Conservation (phyloP, 1,140 invertebrate genomes). For the Oedothorax gibbosus region DNA sequence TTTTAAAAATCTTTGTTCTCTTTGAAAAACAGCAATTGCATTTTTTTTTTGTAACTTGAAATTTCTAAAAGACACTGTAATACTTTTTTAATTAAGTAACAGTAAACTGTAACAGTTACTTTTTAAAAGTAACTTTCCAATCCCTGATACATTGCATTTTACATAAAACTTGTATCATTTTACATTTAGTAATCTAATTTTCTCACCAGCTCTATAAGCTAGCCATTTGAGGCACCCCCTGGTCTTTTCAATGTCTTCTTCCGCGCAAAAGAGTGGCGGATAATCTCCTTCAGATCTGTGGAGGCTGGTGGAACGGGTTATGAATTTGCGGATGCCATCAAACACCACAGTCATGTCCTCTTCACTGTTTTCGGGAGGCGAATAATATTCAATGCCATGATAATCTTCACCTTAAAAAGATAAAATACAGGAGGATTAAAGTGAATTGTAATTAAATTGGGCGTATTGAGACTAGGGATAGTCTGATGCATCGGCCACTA, state of each 20-base stretch:
- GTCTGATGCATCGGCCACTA: too few relatives aligned
- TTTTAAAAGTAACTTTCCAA: too few relatives aligned
- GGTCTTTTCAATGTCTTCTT: slow-evolving; percentile 7
- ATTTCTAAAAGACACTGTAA: too few relatives aligned
- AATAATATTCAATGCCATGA: slow-evolving; percentile 36
- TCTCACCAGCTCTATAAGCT: neutral
- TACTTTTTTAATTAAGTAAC: too few relatives aligned
- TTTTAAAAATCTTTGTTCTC: too few relatives aligned
- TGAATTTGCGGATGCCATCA: slow-evolving; percentile 1
- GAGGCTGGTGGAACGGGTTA: neutral
- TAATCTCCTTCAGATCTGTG: neutral
- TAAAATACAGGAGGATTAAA: neutral
- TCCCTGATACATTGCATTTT: too few relatives aligned
- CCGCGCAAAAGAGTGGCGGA: slow-evolving; percentile 32
- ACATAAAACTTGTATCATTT: too few relatives aligned
- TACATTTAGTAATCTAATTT: neutral
- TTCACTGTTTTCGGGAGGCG: neutral
- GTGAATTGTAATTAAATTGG: too few relatives aligned
- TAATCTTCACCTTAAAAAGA: slow-evolving; percentile 15
- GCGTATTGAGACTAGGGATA: too few relatives aligned
- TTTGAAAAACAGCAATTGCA: too few relatives aligned
- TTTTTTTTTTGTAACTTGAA: too few relatives aligned
- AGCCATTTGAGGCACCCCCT: slow-evolving; percentile 32
- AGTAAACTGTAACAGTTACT: too few relatives aligned
- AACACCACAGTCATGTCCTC: slow-evolving; percentile 3